Conservation (phyloP, 2,888 invertebrate species). For the Drosophila ustulata region DNA sequence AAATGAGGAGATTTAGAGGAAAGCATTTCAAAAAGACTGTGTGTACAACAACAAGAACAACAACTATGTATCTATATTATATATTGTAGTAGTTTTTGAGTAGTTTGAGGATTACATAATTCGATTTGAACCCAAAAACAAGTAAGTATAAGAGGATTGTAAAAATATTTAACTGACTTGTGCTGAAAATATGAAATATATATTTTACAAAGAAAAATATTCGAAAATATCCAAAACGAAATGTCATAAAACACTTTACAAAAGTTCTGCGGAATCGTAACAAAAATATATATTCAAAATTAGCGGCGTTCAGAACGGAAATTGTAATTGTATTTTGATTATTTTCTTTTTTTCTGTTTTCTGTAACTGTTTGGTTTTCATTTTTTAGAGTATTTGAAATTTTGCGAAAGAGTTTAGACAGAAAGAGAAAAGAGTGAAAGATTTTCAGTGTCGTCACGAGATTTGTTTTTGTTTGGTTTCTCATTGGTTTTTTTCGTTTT, state of each 20-base stretch:
- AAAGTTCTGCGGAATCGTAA: slow-evolving; percentile 63
- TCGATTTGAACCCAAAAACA: slow-evolving; percentile 53
- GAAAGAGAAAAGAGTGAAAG: slow-evolving; percentile 68
- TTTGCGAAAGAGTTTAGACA: slow-evolving; percentile 65
- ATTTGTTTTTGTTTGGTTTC: slow-evolving; percentile 41
- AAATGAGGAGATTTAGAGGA: slow-evolving; percentile 1
- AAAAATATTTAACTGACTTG: slow-evolving; percentile 61
- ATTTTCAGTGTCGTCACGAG: slow-evolving; percentile 65
- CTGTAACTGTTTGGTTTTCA: slow-evolving; percentile 56
- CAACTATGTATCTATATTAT: slow-evolving; percentile 74
- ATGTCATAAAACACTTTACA: slow-evolving; percentile 59
- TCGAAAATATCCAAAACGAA: slow-evolving; percentile 49
- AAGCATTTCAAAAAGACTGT: slow-evolving; percentile 45
- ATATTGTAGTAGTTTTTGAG: slow-evolving; percentile 59
- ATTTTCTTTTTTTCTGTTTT: slow-evolving; percentile 12
- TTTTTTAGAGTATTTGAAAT: slow-evolving; percentile 36
- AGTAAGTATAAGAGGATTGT: slow-evolving; percentile 31
- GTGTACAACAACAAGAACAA: slow-evolving; percentile 82
- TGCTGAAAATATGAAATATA: slow-evolving; percentile 68
- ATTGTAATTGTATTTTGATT: slow-evolving; percentile 33
- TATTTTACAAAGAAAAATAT: slow-evolving; percentile 60
- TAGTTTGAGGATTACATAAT: slow-evolving; percentile 48
- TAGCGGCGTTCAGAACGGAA: slow-evolving; percentile 71
- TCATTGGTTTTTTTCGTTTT: neutral
- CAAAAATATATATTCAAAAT: slow-evolving; percentile 49